Conservation (phyloP, 2,113 vertebrate genomes). For the Neolamprologus cancellatus region DNA sequence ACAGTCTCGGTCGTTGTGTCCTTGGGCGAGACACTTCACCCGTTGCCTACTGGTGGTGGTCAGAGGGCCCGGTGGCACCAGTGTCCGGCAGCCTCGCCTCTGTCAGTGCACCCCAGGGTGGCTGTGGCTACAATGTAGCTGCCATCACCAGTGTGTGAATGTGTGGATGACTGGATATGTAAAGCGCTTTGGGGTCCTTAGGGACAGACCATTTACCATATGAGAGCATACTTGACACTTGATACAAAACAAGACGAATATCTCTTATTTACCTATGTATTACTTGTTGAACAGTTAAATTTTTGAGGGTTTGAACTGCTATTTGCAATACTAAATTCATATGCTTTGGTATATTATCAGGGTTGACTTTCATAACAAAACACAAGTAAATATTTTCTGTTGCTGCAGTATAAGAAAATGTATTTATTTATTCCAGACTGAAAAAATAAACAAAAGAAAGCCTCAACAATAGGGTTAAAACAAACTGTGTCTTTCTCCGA, state of each 20-base stretch:
- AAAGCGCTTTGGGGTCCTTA: too few relatives aligned
- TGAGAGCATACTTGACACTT: background rate
- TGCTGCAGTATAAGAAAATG: background rate
- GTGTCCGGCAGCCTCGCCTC: too few relatives aligned
- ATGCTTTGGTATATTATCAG: background rate
- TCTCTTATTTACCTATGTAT: background rate
- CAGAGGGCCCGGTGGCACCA: fast-evolving
- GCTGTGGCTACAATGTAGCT: too few relatives aligned
- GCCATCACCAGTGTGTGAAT: too few relatives aligned
- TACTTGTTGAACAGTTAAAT: background rate
- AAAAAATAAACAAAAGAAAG: background rate
- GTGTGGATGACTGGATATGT: too few relatives aligned
- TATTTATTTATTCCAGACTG: background rate
- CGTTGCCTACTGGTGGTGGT: too few relatives aligned
- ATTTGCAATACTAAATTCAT: background rate
- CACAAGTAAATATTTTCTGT: background rate
- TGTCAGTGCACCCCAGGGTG: too few relatives aligned
- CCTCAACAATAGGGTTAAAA: background rate
- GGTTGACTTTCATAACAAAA: background rate
- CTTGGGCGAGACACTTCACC: fast-evolving
- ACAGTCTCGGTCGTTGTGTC: too few relatives aligned
- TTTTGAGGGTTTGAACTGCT: background rate
- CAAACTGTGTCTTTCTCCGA: background rate
- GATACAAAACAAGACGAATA: background rate
- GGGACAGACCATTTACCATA: background rate